phyloP scores from a whole-genome alignment of 2,888 invertebrate genomes.

The Gymnocheta viridis region DNA sequence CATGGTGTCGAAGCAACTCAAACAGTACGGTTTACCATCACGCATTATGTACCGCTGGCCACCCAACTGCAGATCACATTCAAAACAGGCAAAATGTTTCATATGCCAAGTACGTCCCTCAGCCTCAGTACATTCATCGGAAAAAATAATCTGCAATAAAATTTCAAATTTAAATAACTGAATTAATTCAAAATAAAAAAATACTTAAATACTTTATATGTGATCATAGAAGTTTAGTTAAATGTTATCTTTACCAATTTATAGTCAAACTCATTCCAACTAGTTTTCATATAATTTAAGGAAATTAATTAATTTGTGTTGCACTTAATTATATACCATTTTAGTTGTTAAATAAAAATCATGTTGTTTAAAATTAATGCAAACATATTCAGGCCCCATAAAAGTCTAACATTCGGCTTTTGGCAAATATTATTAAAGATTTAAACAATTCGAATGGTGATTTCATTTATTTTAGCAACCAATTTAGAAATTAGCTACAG shows the following conservation, averaged over 20 bases:
- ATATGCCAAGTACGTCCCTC: conserved; percentile 99
- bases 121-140: conserved; percentile 99
- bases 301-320: conserved; percentile 39
- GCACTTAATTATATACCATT: conserved; percentile 46
- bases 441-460: neutral
- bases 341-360: neutral
- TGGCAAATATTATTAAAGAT: neutral
- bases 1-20: conserved; percentile 96
- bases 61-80: conserved; percentile 96
- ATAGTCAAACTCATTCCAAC: conserved; percentile 2
- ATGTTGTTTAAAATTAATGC: conserved; percentile 2
- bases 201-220: neutral
- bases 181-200: neutral
- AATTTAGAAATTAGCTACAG: conserved; percentile 6
- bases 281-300: neutral
- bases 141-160: conserved; percentile 92
- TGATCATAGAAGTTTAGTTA: neutral
- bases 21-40: conserved; percentile 96
- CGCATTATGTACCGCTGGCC: conserved; percentile 99
- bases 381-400: neutral
- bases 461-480: neutral
- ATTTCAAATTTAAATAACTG: neutral
- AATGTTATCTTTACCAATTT: neutral
- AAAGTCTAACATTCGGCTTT: neutral
- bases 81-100: conserved; percentile 98